Percentiles rank a stretch among this genome's conserved stretches.
Conservation (phyloP, 2,113 vertebrate genomes). For the Micromys minutus region DNA sequence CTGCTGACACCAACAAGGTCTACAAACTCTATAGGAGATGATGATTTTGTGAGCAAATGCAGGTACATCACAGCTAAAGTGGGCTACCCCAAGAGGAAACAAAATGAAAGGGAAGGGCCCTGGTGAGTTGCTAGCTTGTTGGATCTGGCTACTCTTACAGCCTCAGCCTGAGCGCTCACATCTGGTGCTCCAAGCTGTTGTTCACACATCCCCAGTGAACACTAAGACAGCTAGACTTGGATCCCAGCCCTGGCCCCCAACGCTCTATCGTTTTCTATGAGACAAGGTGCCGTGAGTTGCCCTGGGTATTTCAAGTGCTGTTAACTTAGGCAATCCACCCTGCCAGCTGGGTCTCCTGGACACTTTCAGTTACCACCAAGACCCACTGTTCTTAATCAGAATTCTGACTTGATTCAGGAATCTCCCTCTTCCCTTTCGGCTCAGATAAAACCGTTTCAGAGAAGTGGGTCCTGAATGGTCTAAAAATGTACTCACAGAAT, state of each 20-base stretch:
- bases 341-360: not conserved
- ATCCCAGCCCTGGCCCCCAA: not conserved
- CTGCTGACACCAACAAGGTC: not conserved
- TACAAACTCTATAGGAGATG: not conserved
- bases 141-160: not conserved
- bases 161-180: not conserved
- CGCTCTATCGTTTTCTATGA: accelerated
- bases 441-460: not conserved
- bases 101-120: not conserved
- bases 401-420: not conserved
- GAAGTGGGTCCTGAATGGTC: not conserved
- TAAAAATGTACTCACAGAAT: not conserved
- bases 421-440: not conserved
- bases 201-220: not conserved
- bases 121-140: not conserved
- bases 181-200: not conserved
- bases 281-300: not conserved
- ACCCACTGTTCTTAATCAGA: not conserved
- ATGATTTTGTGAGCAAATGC: accelerated
- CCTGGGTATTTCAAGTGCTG: not conserved
- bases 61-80: not conserved
- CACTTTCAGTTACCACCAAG: not conserved
- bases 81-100: not conserved
- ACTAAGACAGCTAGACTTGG: not conserved
- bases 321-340: not conserved